A percentile compares a stretch with the other conserved stretches of the same genome.
Evolutionary conservation across 2,113 vertebrate genomes (phyloP).

Genomic region (Terrapene triunguis): DNA sequence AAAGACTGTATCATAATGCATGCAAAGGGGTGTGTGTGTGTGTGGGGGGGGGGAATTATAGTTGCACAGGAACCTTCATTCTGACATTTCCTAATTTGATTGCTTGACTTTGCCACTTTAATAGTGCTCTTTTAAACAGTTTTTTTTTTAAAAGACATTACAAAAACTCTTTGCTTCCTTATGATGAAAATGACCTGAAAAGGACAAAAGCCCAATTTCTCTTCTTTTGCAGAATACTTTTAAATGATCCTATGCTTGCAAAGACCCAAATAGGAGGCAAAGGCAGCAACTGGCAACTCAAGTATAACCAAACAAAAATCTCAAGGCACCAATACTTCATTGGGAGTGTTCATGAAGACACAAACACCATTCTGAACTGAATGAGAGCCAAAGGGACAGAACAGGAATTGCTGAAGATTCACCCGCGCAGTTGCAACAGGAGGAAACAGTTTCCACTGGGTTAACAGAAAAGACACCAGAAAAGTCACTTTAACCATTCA

Average conservation of each 20-base stretch:
- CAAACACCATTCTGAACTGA: background rate
- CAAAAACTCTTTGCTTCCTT: too few species aligned
- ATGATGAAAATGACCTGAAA: background rate
- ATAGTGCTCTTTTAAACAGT: background rate
- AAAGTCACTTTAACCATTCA: background rate
- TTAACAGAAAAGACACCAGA: background rate
- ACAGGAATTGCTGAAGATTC: background rate
- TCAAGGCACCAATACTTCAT: constrained; percentile 8
- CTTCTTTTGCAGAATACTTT: background rate
- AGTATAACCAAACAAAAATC: constrained; percentile 11
- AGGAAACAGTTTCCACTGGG: background rate
- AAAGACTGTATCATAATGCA: background rate
- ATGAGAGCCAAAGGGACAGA: background rate
- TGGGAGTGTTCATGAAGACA: background rate
- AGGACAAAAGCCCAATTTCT: too few species aligned
- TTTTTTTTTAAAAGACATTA: too few species aligned
- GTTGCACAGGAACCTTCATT: background rate
- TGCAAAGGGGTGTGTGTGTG: background rate
- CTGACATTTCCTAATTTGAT: background rate
- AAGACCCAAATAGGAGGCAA: background rate
- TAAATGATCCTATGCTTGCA: background rate
- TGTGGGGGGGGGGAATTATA: background rate
- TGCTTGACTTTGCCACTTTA: background rate
- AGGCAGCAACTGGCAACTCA: constrained; percentile 9
- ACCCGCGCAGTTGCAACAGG: background rate